A percentile compares a stretch with the other conserved stretches of the same genome.
phyloP scores from a whole-genome alignment of 2,888 invertebrate species.

The Ectemnius continuus region DNA sequence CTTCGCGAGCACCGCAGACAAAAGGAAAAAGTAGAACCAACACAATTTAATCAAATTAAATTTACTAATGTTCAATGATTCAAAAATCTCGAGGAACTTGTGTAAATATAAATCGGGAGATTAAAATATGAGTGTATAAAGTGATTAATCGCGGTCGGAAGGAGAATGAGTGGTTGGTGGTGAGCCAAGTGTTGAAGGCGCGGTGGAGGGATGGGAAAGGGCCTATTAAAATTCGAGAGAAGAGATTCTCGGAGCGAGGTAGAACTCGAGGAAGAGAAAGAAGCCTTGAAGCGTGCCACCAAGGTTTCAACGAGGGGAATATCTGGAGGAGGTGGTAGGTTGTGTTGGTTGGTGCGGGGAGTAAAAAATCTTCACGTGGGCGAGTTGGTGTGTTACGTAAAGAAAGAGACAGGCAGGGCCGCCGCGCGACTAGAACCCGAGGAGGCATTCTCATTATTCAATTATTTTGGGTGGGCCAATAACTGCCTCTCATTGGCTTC shows the following conservation, averaged over 20 bases:
- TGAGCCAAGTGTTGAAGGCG: constrained; percentile 33
- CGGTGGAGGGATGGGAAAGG: constrained; percentile 24
- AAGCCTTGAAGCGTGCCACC: constrained; percentile 41
- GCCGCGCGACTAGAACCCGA: neutral
- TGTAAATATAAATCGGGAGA: no score
- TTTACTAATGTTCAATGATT: no score
- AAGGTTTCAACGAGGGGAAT: constrained; percentile 28
- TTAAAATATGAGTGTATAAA: no score
- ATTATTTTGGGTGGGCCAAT: constrained; percentile 30
- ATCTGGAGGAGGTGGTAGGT: constrained; percentile 21
- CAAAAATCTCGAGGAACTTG: no score
- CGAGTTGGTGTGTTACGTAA: constrained; percentile 44
- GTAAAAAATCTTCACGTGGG: constrained; percentile 49
- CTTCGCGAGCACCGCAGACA: constrained; percentile 5
- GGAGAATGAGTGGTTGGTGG: neutral
- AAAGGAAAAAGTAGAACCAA: constrained; percentile 5
- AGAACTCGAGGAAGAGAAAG: constrained; percentile 13
- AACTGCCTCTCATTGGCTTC: neutral
- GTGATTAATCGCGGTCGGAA: no score
- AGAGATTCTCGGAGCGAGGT: constrained; percentile 33
- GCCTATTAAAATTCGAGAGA: constrained; percentile 29
- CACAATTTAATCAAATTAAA: neutral
- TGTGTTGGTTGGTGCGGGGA: neutral
- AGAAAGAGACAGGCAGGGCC: neutral
- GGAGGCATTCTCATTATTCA: constrained; percentile 24